Base-by-base conservation (phyloP, 2,888 invertebrate genomes). In the Dicroscelio sp. region DNA sequence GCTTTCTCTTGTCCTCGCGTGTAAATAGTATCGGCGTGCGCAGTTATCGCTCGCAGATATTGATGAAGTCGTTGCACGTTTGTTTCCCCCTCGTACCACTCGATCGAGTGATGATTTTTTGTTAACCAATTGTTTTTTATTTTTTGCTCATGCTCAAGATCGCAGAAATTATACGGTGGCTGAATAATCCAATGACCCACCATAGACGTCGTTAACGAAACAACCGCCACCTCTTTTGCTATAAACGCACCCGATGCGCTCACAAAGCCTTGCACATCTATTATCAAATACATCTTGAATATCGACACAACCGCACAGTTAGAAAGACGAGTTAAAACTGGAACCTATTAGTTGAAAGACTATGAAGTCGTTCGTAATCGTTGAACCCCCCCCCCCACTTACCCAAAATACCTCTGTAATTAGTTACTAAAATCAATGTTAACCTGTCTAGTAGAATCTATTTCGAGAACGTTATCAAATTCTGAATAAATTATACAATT, bases 401-500 rank as follows among this genome's bases (percentile, higher is more conserved):
- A 75, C n/a, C n/a, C n/a, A n/a, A n/a, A n/a, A n/a, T n/a, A n/a
- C n/a, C n/a, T n/a, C n/a, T 35, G 3, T 65, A 60, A 88, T 35
- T 55, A 79, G 58, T 65, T 65, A 17, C 80, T 67, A 60, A 71
- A 83, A 55, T 83, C 82, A 6, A 71, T 43, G 27, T 14, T 83
- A 14, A 73, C 55, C 71, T 83, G 86, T n/a, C 88, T 60, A 6
- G 69, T 76, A 6, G 93, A 69, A 67, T 95, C 94, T 8, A 95
- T 94, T 85, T 95, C 94, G 20, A 96, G 82, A 17, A 95, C 65
- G 83, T 95, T 96, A 58, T 95, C 94, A 63, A 93, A 95, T 82
- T 95, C 95, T 0, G 94, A 92, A 73, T 95, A 88, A 27, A 95
- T 67, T 6, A 95, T 79, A 20, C 93, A 93, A 73, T 93, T 84